Evolutionary conservation across 2,113 vertebrate species (phyloP).

Genomic region (Pogonocichla stellata): DNA sequence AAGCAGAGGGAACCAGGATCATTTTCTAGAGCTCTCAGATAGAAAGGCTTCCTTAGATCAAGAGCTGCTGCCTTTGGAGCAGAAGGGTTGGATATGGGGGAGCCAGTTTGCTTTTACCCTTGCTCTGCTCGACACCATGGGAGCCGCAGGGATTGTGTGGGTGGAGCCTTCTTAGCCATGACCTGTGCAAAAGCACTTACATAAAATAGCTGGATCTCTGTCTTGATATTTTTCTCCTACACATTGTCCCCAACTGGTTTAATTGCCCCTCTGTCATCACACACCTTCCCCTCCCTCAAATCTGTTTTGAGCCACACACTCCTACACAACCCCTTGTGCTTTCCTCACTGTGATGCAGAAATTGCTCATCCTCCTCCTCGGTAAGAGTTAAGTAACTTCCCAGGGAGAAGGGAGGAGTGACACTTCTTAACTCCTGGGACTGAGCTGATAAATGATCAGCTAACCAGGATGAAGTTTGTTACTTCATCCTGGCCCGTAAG

Average conservation of each 20-base stretch:
- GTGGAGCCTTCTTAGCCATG: neutral
- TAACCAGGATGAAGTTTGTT: neutral
- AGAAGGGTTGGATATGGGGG: neutral
- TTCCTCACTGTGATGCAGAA: constrained; percentile 26
- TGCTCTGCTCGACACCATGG: neutral
- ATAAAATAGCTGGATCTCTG: neutral
- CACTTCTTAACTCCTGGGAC: neutral
- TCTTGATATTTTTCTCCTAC: constrained; percentile 34
- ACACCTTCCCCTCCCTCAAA: constrained; percentile 30
- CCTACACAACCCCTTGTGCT: neutral
- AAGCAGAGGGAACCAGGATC: neutral
- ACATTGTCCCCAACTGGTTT: constrained; percentile 11
- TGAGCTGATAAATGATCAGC: neutral
- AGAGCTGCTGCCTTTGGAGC: neutral
- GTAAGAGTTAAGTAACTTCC: constrained; percentile 36
- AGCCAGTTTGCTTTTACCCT: neutral
- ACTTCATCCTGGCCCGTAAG: neutral
- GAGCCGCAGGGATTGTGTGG: neutral
- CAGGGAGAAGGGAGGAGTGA: constrained; percentile 20
- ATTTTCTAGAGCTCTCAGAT: neutral
- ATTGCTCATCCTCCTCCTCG: constrained; percentile 9
- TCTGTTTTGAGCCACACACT: constrained; percentile 1
- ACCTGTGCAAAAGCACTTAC: neutral
- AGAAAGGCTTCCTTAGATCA: neutral
- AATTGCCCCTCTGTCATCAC: constrained; percentile 20